A percentile compares a stretch with the other conserved stretches of the same genome.
Evolutionary conservation across 2,888 invertebrate genomes (phyloP).

Genomic region (Caradrina clavipalpis): DNA sequence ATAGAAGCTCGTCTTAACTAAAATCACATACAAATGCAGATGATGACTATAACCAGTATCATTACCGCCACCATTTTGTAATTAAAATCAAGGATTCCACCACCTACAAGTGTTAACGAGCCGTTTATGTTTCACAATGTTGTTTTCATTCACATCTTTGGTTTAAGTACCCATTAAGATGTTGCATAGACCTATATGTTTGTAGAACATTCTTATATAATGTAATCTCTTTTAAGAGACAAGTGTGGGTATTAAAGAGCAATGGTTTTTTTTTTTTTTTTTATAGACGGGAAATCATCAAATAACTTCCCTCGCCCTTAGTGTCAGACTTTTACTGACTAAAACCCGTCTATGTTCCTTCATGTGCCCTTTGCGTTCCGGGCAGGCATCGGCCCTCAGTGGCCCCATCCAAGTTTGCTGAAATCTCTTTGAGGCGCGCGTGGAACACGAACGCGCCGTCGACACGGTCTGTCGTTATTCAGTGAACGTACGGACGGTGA

Average conservation of each 20-base stretch:
- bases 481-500: no score
- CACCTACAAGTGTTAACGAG: conserved; percentile 56
- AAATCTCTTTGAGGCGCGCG: no score
- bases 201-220: not conserved
- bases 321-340: no score
- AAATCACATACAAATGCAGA: conserved; percentile 1
- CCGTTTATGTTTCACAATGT: conserved; percentile 28
- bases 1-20: not conserved
- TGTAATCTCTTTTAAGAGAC: not conserved
- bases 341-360: no score
- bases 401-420: no score
- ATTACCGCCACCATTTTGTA: conserved; percentile 24
- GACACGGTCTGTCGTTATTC: no score
- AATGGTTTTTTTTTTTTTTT: no score
- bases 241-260: not conserved
- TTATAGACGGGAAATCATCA: no score
- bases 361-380: no score
- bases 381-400: no score
- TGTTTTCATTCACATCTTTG: conserved; percentile 46
- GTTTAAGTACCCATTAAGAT: conserved; percentile 38
- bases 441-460: no score
- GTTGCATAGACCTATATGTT: conserved; percentile 1
- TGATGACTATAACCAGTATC: conserved; percentile 2
- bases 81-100: conserved; percentile 43
- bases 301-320: no score